These are phyloP conservation scores for Euthynnus affinis DNA, from an alignment of 2,797 vertebrate genomes.

Conservation along the genomic window DNA sequence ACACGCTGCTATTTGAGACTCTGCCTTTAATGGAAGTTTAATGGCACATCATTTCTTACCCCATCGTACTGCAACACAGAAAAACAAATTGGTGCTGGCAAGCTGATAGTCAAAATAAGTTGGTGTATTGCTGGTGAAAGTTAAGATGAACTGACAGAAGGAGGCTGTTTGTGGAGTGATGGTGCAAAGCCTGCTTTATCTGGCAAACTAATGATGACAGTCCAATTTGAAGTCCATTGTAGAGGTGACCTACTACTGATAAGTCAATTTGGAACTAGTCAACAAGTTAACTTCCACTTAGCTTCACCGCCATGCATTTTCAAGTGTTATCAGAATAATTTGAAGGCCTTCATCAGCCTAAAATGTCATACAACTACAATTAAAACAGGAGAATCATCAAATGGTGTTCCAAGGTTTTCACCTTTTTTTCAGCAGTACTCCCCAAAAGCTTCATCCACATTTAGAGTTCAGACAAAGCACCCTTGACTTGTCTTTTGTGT, in stretches of 20 bases:
- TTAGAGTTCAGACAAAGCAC: background rate
- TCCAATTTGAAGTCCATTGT: background rate
- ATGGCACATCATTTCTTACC: slow-evolving; percentile 26
- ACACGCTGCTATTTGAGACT: slow-evolving; percentile 33
- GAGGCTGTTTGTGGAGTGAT: background rate
- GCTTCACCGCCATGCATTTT: background rate
- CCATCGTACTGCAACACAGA: slow-evolving; percentile 17
- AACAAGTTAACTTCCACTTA: background rate
- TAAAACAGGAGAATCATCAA: background rate
- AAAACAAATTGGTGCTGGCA: background rate
- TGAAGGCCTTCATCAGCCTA: too few relatives aligned
- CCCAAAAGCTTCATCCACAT: background rate
- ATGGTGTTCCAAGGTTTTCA: too few relatives aligned
- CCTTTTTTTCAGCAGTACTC: background rate
- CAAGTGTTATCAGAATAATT: background rate
- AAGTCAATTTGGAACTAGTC: background rate
- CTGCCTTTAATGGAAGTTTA: slow-evolving; percentile 51
- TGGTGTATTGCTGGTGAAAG: background rate
- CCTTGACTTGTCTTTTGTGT: background rate
- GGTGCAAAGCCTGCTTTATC: background rate
- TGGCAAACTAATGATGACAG: background rate
- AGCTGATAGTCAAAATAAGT: slow-evolving; percentile 11
- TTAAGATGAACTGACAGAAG: slow-evolving; percentile 11
- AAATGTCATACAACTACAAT: background rate
- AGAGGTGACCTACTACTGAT: background rate